Base-by-base conservation (phyloP, 1,140 invertebrate genomes). In the Chelonus insularis region DNA sequence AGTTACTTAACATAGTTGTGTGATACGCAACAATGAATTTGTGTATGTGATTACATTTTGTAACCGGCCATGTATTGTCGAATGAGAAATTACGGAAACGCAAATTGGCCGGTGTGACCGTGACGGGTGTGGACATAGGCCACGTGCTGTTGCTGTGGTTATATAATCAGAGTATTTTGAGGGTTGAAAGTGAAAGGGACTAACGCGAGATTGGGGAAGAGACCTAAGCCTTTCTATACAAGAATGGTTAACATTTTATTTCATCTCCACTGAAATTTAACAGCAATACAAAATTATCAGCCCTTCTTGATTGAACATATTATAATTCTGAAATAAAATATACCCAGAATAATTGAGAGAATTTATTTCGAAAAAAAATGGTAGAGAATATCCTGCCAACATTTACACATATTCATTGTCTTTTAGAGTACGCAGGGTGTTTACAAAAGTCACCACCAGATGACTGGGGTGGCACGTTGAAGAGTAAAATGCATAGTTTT, bases 401-500 rank as follows among this genome's bases (percentile, higher is more conserved):
- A n/a, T n/a, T n/a, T n/a, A 12, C 14, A 4, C 14, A 39, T 39
- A 57, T 57, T 41, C 55, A 25, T 57, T 45, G 39, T 45, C n/a
- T 29, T 25, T 8, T 39, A 23, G 2, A 34, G 55, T n/a, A n/a
- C n/a, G n/a, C n/a, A n/a, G n/a, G 68, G 67, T 80, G 74, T 79
- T 79, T 77, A 79, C 76, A 71, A 75, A 80, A 80, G 78, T 80
- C 79, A 80, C 75, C 73, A 70, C 64, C 78, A 82, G 78, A 80
- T 78, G 76, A 80, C 76, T 66, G 72, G 70, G 68, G 61, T 64
- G 64, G 64, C 61, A 56, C 66, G 65, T 65, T n/a, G n/a, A n/a
- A 57, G 64, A 68, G 65, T 60, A 66, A 62, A 67, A 61, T 69
- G 36, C 36, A 56, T 63, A 62, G 68, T 70, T 69, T 76, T 76